Conservation (phyloP, 2,888 invertebrate species). For the Ceratothoa steindachneri region DNA sequence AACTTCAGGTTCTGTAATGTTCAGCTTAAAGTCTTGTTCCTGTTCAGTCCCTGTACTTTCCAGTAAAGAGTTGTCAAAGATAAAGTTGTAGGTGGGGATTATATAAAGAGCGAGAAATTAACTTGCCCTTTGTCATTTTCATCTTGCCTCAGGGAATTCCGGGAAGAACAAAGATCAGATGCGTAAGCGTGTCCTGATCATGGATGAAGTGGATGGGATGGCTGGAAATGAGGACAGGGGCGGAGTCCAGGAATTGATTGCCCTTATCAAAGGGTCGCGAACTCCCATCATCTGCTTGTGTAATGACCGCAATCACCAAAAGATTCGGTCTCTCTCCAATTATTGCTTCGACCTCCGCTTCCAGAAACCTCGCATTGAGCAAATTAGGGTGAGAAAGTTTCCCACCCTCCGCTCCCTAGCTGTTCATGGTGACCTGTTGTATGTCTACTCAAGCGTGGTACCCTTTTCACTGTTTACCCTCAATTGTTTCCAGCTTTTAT, state of each 20-base stretch:
- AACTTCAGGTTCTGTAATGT: no score
- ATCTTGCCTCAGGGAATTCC: no score
- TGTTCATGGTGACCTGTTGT: neutral
- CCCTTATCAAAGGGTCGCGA: conserved; percentile 78
- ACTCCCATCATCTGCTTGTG: conserved; percentile 95
- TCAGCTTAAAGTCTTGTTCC: no score
- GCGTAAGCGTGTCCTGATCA: conserved; percentile 67
- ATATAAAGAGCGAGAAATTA: no score
- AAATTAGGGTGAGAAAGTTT: conserved; percentile 70
- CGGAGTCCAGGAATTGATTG: conserved; percentile 89
- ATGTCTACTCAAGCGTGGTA: no score
- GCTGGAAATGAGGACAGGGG: conserved; percentile 98
- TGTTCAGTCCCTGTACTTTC: no score
- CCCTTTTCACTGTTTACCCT: no score
- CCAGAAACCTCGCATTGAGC: conserved; percentile 76
- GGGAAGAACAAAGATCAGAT: no score
- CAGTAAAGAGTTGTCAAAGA: no score
- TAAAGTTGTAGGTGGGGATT: no score
- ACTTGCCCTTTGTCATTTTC: no score
- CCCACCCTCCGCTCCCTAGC: neutral
- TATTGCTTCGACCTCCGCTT: conserved; percentile 90
- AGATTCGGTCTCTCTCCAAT: conserved; percentile 86
- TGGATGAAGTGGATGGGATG: conserved; percentile 99
- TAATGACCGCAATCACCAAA: conserved; percentile 88
- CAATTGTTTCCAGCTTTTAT: no score